Conservation (phyloP, 1,140 invertebrate genomes). For the Drosophila nebulosa region DNA sequence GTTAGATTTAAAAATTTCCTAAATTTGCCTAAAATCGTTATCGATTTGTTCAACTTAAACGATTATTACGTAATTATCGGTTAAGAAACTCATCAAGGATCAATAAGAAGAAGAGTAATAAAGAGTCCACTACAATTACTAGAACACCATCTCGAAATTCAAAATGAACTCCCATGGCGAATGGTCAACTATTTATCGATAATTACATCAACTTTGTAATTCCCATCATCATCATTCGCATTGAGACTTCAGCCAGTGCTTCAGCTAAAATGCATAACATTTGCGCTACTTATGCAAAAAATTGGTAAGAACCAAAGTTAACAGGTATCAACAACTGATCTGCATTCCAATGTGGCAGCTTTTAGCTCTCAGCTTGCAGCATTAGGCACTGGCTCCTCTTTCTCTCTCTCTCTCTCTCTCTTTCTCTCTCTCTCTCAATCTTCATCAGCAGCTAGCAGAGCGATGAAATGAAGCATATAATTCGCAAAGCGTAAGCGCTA, state of each 20-base stretch:
- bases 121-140: too few species aligned
- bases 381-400: background rate
- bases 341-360: constrained; percentile 34
- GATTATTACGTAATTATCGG: too few species aligned
- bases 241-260: constrained; percentile 24
- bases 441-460: constrained; percentile 8
- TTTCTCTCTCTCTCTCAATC: constrained; percentile 17
- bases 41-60: too few species aligned
- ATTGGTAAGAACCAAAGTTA: background rate
- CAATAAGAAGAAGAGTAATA: too few species aligned
- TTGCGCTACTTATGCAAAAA: constrained; percentile 69
- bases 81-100: too few species aligned
- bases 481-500: constrained; percentile 47
- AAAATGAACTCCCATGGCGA: constrained; percentile 17
- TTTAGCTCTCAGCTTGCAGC: background rate
- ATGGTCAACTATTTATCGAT: constrained; percentile 52
- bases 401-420: too few species aligned
- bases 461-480: constrained; percentile 65
- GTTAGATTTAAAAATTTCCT: too few species aligned
- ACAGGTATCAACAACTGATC: constrained; percentile 8
- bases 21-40: too few species aligned
- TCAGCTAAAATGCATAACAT: constrained; percentile 63
- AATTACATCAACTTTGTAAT: constrained; percentile 58
- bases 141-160: too few species aligned
- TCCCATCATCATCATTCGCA: constrained; percentile 5